These are phyloP conservation scores for Catharus minimus DNA, from an alignment of 2,113 vertebrate genomes.

Conservation along the genomic window DNA sequence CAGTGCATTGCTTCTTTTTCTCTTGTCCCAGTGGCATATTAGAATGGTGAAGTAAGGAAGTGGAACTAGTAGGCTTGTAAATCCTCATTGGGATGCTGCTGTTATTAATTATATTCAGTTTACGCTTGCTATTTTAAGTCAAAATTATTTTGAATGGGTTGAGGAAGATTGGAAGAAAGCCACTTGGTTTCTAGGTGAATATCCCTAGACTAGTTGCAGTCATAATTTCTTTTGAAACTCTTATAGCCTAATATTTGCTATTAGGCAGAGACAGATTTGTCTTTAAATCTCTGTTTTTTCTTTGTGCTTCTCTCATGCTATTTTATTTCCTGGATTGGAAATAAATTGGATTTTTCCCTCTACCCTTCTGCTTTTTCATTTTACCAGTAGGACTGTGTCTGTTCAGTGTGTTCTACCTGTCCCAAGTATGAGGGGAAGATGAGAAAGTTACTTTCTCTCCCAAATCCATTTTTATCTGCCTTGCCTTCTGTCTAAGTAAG, in stretches of 20 bases:
- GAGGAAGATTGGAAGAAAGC: neutral
- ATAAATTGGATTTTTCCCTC: neutral
- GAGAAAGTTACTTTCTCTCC: neutral
- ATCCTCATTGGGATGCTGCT: neutral
- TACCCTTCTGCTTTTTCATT: neutral
- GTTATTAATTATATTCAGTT: neutral
- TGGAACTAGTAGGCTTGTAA: neutral
- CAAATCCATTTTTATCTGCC: neutral
- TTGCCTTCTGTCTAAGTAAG: neutral
- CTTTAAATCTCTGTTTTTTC: neutral
- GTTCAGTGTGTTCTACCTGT: neutral
- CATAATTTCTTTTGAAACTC: neutral
- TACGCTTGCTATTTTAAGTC: rapidly evolving
- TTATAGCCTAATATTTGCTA: neutral
- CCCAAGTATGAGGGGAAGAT: neutral
- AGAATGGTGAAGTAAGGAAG: neutral
- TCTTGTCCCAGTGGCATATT: neutral
- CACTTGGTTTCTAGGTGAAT: neutral
- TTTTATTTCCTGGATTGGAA: neutral
- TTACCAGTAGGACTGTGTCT: neutral
- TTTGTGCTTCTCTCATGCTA: neutral
- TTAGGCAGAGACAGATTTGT: neutral
- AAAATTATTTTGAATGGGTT: neutral
- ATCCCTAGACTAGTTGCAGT: neutral
- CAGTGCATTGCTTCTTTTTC: rapidly evolving